Percentiles rank a stretch among this genome's conserved stretches.
These are phyloP conservation scores for Macropodus opercularis DNA, from an alignment of 2,797 vertebrate species.

Conservation along the genomic window DNA sequence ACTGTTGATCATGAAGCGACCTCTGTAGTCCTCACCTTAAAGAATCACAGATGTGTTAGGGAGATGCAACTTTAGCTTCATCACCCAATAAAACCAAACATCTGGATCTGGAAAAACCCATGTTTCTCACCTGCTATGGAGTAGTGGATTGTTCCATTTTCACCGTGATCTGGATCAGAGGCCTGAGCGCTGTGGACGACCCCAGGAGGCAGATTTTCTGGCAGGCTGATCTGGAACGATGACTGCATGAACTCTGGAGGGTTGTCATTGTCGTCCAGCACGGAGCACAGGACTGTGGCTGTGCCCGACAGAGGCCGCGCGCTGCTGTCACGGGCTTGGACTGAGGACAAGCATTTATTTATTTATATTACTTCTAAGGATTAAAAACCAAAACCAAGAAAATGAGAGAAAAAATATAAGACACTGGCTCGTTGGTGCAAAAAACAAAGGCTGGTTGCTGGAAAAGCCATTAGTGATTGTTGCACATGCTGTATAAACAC, in stretches of 20 bases:
- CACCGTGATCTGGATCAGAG: conserved; percentile 85
- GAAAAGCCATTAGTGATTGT: no score
- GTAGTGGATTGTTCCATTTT: conserved; percentile 86
- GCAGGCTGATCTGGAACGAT: conserved; percentile 80
- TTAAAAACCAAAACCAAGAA: no score
- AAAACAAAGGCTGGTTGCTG: no score
- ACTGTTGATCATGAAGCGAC: conserved; percentile 85
- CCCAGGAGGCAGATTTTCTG: conserved; percentile 88
- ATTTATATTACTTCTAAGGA: no score
- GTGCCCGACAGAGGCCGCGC: conserved; percentile 79
- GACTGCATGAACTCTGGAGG: conserved; percentile 83
- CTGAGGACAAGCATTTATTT: conserved; percentile 72
- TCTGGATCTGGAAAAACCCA: background rate
- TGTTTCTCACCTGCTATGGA: conserved; percentile 83
- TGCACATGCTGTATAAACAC: no score
- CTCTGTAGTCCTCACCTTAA: conserved; percentile 83
- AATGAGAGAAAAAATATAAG: no score
- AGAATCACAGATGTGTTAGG: no score
- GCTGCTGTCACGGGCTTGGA: conserved; percentile 87
- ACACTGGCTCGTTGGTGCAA: no score
- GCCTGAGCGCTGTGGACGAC: conserved; percentile 80
- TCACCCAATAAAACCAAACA: background rate
- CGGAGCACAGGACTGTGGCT: conserved; percentile 81
- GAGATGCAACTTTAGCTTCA: background rate
- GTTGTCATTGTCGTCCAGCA: conserved; percentile 92